Evolutionary conservation across 2,888 invertebrate genomes (phyloP), one percentile per base, ranked within the genome.

Genomic region (Epistrophe grossulariae): DNA sequence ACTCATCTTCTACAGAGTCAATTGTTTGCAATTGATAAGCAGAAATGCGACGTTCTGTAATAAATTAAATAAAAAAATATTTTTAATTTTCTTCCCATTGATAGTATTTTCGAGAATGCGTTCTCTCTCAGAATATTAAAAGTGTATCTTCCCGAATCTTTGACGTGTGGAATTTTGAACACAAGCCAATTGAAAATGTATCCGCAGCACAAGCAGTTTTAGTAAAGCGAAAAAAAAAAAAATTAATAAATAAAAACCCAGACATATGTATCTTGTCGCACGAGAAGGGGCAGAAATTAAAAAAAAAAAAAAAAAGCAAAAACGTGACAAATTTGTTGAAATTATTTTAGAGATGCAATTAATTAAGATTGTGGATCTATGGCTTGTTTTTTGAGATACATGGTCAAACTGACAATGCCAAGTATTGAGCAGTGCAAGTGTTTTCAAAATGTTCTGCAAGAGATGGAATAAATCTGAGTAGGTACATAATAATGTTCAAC

Each of bases 1-100:
- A 92, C 89, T 92, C 93, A 90, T 93, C 92, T 89, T 92, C 93
- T 83, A 89, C 90, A 43, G 92, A 92, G 89, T 92, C 92, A 89
- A 91, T 91, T 82, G 91, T 90, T 43, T 91, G 89, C 84, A 92
- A 89, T 88, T 92, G 93, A 90, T 89, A 93, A 74, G 92, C 92
- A 89, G 92, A 92, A 88, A 91, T 91, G 72, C 93, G 92, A 88
- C 92, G 92, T 88, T 92, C 92, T 92, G 89, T 62, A 90, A 91
- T 62, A 90, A 91, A 78, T 68, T 57, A 40, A 78, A 74, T 43
- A 19, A 68, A 50, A 1, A 52, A 10, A 38, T 7, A 55, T 52
- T 59, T 48, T 50, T 48, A 48, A 38, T 62, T 70, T 45, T 10
- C 4, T 15, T 15, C 8, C 10, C 4, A 40, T 43, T 17, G 43